Evolutionary conservation across 2,888 invertebrate species (phyloP), one percentile per base, ranked within the genome.

Genomic region (Drosophila macrospina): DNA sequence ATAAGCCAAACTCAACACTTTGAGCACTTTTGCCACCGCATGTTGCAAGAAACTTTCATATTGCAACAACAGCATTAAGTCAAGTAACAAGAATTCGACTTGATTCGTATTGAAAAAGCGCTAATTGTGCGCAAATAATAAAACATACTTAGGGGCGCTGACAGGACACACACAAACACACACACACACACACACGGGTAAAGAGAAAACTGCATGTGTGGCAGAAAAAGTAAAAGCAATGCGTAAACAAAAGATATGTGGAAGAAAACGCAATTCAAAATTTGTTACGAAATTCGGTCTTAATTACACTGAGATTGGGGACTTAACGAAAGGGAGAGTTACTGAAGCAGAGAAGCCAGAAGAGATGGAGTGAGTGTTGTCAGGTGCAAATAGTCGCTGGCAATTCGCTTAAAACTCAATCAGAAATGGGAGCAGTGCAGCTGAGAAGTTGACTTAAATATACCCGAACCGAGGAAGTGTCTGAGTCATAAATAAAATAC

Each of bases 71-170:
- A 73, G 62, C 55, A 67, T 7, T 7, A 74, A 71, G 45, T 41
- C 50, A 47, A 8, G 42, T 15, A 7, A 2, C 42, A 75, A 67
- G 78, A 85, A 80, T 68, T 64, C 50, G 52, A 67, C 60, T 42
- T 66, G 61, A 63, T 62, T 80, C 51, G 63, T 57, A 75, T 80
- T 73, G 73, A 80, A 80, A 74, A 77, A 63, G 64, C 76, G 77
- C 85, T 85, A 86, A 86, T 86, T 86, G 74, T 74, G 86, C 74
- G 72, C 83, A 86, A 79, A 86, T 80, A 86, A 75, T 60, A 56
- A 64, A 51, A 67, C 67, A 65, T 45, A 65, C 72, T 78, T 67
- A 55, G 54, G 34, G 67, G 51, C 44, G 51, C 57, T 24, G 47
- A 55, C 39, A 57, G 51, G 32, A 41, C 78, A 59, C 60, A 69